Base-by-base conservation (phyloP, 2,113 vertebrate genomes). In the Carettochelys insculpta region DNA sequence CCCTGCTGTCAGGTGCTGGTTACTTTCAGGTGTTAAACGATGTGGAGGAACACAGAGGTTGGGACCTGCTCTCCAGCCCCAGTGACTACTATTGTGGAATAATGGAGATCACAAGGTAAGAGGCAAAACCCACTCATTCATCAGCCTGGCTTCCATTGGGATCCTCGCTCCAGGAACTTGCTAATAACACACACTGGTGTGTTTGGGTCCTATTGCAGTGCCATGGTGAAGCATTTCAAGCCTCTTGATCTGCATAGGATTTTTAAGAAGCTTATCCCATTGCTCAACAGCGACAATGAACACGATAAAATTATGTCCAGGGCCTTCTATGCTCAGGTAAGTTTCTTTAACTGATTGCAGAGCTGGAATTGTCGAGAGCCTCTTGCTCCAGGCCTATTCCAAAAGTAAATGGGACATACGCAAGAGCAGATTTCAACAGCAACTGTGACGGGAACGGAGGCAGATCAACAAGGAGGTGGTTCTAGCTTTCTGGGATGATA, bases 71-170 rank as follows among this genome's bases (percentile, higher is more conserved):
- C 8, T 90, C 87, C 51, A 85, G 80, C 27, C 65, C 87, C 27
- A 52, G 45, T 25, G 50, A 76, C 29, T 95, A 77, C 85, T 88
- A 95, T 41, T 77, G 71, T n/a, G 94, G 87, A 48, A 68, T 94
- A 54, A 86, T 88, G 51, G 81, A 92, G 11, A 50, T 95, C 50
- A 73, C 88, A 50, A 93, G 92, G 87, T 93, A 82, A 61, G 87
- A 29, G 45, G 22, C 48, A 54, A 82, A 75, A 24, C 8, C 76
- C 19, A 86, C 25, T 25, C 43, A 27, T 43, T 75, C 25, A 75
- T 75, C 71, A 75, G 25, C 43, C 13, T 45, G 22, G 6, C 20
- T 24, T 27, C 38, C 14, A 13, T 75, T 52, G 77, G 34, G 34
- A 5, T 38, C 11, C 25, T 78, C 20, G 8, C 48, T 34, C 34